Percentiles rank a stretch among this genome's conserved stretches.
Conservation (phyloP, 2,797 vertebrate genomes). For the Fistularia commersonii region DNA sequence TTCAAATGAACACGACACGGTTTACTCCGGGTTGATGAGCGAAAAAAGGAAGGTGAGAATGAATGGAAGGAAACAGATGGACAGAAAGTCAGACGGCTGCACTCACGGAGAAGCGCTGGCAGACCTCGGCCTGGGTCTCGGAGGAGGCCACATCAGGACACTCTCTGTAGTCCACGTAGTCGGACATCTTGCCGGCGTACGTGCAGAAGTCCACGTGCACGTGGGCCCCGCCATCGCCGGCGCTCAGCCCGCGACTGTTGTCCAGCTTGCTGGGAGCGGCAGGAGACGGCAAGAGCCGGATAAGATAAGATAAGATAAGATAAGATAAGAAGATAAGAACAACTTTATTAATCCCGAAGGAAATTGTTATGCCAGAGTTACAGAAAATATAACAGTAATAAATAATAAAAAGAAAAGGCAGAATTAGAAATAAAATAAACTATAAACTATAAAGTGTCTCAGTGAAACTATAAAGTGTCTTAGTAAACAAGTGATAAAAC, state of each 20-base stretch:
- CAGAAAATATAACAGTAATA: too few species aligned
- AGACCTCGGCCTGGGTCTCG: conserved; percentile 68
- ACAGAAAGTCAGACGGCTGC: neutral
- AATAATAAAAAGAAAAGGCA: too few species aligned
- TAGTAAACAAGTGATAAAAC: too few species aligned
- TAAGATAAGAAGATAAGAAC: too few species aligned
- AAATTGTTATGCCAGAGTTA: too few species aligned
- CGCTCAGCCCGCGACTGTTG: conserved; percentile 76
- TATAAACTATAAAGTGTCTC: too few species aligned
- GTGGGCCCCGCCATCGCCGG: conserved; percentile 54
- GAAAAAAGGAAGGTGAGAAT: too few species aligned
- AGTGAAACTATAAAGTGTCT: too few species aligned
- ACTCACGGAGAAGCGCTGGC: conserved; percentile 89
- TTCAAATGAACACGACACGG: too few species aligned
- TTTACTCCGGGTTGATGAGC: too few species aligned
- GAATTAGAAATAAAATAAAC: too few species aligned
- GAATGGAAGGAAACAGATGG: neutral
- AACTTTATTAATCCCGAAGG: too few species aligned
- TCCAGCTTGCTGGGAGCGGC: conserved; percentile 81
- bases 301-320: neutral
- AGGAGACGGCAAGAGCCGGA: neutral
- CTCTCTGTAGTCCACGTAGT: conserved; percentile 86
- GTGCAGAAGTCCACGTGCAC: conserved; percentile 86
- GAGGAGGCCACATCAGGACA: conserved; percentile 68
- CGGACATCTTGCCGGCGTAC: conserved; percentile 78